A percentile compares a stretch with the other conserved stretches of the same genome.
These are phyloP conservation scores for Drosophila oshimai DNA, from an alignment of 1,140 invertebrate species.

Conservation along the genomic window DNA sequence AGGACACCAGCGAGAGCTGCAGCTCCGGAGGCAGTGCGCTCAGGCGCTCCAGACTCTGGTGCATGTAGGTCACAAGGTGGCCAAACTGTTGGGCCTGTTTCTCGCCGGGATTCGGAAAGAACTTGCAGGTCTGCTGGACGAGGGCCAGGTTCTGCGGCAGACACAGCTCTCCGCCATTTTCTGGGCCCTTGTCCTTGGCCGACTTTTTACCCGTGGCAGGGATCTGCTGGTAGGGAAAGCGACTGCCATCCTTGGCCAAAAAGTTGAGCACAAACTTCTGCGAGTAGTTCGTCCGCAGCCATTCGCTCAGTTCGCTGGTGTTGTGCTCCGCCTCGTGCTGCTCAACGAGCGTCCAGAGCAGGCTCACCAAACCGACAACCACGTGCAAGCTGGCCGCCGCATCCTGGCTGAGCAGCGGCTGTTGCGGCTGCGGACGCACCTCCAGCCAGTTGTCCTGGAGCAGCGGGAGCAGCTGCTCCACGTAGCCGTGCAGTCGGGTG, in stretches of 20 bases:
- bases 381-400: conserved; percentile 84
- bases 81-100: conserved; percentile 21
- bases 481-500: conserved; percentile 83
- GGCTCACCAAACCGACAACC: conserved; percentile 84
- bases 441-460: conserved; percentile 90
- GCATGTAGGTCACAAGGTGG: conserved; percentile 35
- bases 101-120: conserved; percentile 25
- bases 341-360: conserved; percentile 84
- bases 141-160: conserved; percentile 67
- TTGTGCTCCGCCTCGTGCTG: conserved; percentile 72
- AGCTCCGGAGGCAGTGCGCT: conserved; percentile 15
- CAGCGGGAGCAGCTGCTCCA: conserved; percentile 87
- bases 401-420: conserved; percentile 83
- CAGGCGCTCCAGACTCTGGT: conserved; percentile 10
- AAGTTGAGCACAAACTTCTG: conserved; percentile 83
- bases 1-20: conserved; percentile 64
- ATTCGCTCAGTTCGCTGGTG: conserved; percentile 74
- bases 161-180: conserved; percentile 42
- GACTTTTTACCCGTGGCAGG: not conserved
- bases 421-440: conserved; percentile 84
- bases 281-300: conserved; percentile 84
- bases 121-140: conserved; percentile 57
- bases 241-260: conserved; percentile 64
- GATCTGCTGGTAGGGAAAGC: conserved; percentile 58
- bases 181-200: conserved; percentile 6